Percentiles rank a stretch among this genome's conserved stretches.
These are phyloP conservation scores for Psix sp. DNA, from an alignment of 1,140 invertebrate species.

Conservation along the genomic window DNA sequence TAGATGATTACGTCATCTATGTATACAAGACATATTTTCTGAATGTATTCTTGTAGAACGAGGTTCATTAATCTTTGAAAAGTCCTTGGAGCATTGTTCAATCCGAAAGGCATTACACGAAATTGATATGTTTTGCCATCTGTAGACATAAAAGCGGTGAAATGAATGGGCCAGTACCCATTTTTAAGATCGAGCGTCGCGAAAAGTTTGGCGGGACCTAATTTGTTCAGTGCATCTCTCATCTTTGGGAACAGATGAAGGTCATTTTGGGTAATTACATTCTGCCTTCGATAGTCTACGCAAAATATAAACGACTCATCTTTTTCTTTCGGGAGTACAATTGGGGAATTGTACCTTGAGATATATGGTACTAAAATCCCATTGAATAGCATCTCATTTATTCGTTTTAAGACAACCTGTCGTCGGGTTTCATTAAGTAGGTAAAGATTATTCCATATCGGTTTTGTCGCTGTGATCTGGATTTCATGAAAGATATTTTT, in stretches of 20 bases:
- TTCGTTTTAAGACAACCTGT: background rate
- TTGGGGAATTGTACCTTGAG: background rate
- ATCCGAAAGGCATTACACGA: background rate
- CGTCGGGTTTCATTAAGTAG: background rate
- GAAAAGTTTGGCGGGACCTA: background rate
- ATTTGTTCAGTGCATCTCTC: background rate
- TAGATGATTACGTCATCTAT: slow-evolving; percentile 4
- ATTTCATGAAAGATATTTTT: too few species aligned
- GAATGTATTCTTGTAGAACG: background rate
- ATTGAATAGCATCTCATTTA: background rate
- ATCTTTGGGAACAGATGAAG: background rate
- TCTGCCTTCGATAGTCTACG: background rate
- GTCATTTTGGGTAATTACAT: background rate
- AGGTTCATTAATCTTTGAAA: background rate
- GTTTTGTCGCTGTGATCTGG: too few species aligned
- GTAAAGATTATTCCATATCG: too few species aligned
- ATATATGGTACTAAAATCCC: background rate
- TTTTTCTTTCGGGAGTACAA: too few species aligned
- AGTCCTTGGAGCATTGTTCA: background rate
- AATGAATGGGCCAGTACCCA: background rate
- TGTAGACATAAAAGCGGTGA: background rate
- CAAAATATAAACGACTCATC: background rate
- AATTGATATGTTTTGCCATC: background rate
- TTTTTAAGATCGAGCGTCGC: slow-evolving; percentile 2
- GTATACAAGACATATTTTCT: background rate